phyloP scores from a whole-genome alignment of 2,797 vertebrate genomes.

The Sarcophilus harrisii region DNA sequence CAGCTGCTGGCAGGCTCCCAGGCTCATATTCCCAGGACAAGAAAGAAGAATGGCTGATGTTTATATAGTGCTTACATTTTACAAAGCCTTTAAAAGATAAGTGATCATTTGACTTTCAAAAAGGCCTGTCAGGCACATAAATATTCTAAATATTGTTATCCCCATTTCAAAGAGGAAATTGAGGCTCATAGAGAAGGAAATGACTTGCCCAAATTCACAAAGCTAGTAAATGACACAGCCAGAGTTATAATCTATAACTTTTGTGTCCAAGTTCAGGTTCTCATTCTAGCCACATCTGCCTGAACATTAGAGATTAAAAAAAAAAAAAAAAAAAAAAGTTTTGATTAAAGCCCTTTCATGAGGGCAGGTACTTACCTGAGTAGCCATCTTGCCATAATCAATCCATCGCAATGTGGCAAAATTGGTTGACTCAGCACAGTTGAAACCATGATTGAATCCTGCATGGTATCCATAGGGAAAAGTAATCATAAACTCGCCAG shows the following conservation, averaged over 20 bases:
- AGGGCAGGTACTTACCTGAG: conserved; percentile 86
- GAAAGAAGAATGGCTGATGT: background rate
- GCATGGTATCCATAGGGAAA: conserved; percentile 98
- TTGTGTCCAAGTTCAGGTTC: background rate
- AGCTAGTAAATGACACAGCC: background rate
- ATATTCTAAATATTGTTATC: background rate
- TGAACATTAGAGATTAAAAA: background rate
- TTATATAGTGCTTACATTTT: background rate
- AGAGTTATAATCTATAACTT: background rate
- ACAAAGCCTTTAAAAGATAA: background rate
- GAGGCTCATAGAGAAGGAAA: background rate
- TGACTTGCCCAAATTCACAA: background rate
- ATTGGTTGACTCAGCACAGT: conserved; percentile 98
- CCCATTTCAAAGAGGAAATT: background rate
- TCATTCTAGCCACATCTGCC: background rate
- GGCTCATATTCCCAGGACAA: background rate
- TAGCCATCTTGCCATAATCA: conserved; percentile 97
- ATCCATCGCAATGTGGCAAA: conserved; percentile 98
- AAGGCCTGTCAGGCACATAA: background rate
- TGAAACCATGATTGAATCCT: conserved; percentile 99
- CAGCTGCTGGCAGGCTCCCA: background rate
- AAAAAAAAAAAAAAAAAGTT: background rate
- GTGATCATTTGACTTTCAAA: background rate
- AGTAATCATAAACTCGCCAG: conserved; percentile 98
- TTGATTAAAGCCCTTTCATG: fast-evolving